These are phyloP conservation scores for Centruroides sculpturatus DNA, from an alignment of 1,140 invertebrate genomes.

Conservation along the genomic window DNA sequence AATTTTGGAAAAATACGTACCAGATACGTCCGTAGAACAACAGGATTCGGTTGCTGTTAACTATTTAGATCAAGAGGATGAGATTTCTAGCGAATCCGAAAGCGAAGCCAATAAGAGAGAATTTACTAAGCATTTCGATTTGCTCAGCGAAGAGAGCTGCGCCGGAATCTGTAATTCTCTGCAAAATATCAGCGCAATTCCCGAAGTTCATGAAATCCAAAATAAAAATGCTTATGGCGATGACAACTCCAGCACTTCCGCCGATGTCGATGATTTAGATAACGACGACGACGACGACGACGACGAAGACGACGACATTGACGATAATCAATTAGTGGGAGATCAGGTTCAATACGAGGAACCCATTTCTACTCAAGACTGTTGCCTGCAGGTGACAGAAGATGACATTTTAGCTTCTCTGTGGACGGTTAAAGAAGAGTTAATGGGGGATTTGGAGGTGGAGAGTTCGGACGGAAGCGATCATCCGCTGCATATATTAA, in stretches of 20 bases:
- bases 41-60: neutral
- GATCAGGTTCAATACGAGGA: neutral
- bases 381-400: constrained; percentile 52
- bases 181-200: neutral
- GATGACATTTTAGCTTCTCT: constrained; percentile 49
- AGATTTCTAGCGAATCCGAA: neutral
- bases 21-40: neutral
- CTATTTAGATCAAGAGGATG: neutral
- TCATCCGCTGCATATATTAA: constrained; percentile 70
- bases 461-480: constrained; percentile 31
- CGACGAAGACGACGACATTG: neutral
- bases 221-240: neutral
- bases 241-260: neutral
- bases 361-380: neutral
- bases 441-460: constrained; percentile 4
- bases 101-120: neutral
- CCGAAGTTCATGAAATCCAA: neutral
- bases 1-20: constrained; percentile 7
- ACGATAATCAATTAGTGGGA: no score
- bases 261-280: neutral
- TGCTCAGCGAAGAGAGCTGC: neutral
- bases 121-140: neutral
- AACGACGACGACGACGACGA: neutral
- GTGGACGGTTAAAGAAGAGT: constrained; percentile 1
- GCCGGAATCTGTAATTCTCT: no score